These are phyloP conservation scores for Heliconius cydno DNA, from an alignment of 2,888 invertebrate genomes.

Conservation along the genomic window DNA sequence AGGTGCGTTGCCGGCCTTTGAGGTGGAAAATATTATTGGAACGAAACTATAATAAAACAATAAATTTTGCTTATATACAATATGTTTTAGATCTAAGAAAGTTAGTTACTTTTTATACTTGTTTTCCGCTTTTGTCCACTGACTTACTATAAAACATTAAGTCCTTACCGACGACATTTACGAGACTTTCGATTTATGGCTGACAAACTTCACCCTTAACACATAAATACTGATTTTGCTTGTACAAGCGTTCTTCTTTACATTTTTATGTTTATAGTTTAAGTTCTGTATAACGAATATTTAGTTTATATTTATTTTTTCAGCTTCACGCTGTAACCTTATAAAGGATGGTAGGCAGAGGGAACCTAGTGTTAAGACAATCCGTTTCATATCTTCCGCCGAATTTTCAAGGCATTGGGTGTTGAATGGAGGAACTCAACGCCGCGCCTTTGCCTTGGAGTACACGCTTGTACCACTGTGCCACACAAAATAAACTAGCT, in stretches of 20 bases:
- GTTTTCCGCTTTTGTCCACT: not conserved
- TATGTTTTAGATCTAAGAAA: not conserved
- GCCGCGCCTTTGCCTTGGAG: no score
- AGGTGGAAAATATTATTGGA: no score
- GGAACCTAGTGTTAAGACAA: no score
- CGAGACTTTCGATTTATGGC: constrained; percentile 20
- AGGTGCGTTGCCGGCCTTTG: no score
- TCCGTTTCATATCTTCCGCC: no score
- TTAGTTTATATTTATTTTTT: no score
- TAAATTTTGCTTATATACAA: not conserved
- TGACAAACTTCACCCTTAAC: not conserved
- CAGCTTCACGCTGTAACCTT: no score
- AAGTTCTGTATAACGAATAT: not conserved
- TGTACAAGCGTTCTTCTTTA: not conserved
- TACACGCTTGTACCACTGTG: no score
- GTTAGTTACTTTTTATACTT: not conserved
- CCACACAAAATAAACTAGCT: no score
- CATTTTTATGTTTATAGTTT: not conserved
- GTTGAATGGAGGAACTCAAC: no score
- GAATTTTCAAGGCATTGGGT: no score
- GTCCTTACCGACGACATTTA: constrained; percentile 12
- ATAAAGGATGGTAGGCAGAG: no score
- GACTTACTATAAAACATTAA: constrained; percentile 12
- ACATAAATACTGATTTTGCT: constrained; percentile 7
- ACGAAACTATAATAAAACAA: not conserved